Conservation (phyloP, 2,797 vertebrate genomes). For the Sciaenops ocellatus region DNA sequence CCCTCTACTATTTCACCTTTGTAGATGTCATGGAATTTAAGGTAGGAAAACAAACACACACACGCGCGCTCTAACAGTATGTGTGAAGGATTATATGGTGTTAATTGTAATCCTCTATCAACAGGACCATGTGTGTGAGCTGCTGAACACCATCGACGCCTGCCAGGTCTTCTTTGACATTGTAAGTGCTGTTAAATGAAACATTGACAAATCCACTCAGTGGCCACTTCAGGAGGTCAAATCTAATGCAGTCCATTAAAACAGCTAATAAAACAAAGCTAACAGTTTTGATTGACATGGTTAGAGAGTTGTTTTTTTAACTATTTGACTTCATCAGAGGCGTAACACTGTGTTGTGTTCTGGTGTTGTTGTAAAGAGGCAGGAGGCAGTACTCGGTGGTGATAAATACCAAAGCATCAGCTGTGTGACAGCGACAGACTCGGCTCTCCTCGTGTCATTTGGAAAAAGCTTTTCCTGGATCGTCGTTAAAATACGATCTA, state of each 20-base stretch:
- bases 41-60: constrained; percentile 79
- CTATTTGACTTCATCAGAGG: not conserved
- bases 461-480: no score
- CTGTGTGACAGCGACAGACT: no score
- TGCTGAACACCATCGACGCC: constrained; percentile 97
- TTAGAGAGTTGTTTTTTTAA: not conserved
- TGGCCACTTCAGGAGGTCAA: not conserved
- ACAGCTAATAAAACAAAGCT: no score
- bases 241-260: not conserved
- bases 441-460: no score
- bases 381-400: no score
- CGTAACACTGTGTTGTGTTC: no score
- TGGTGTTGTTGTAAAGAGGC: no score
- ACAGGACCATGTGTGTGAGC: constrained; percentile 98
- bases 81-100: accelerated
- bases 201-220: not conserved
- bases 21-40: constrained; percentile 99
- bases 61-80: accelerated
- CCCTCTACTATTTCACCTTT: constrained; percentile 98
- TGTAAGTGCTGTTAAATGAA: constrained; percentile 84
- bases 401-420: no score
- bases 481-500: no score
- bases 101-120: constrained; percentile 36
- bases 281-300: not conserved
- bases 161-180: constrained; percentile 99